A percentile compares a stretch with the other conserved stretches of the same genome.
These are phyloP conservation scores for Tetrao urogallus DNA, from an alignment of 2,113 vertebrate species.

Conservation along the genomic window DNA sequence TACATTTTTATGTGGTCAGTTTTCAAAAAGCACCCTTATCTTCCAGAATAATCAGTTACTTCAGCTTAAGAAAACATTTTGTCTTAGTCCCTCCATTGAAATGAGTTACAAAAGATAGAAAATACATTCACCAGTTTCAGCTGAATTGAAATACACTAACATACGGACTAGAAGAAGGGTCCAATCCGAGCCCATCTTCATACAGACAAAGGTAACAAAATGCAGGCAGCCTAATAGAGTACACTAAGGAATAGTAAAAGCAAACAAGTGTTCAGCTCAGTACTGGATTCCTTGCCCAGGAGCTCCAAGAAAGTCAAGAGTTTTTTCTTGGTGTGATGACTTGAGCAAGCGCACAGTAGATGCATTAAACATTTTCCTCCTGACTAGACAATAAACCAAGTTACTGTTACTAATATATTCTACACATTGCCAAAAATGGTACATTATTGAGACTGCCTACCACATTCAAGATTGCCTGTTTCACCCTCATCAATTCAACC, in stretches of 20 bases:
- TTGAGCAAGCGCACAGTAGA: not conserved
- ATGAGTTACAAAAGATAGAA: not conserved
- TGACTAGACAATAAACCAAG: not conserved
- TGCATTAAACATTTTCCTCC: not conserved
- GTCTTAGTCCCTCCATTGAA: not conserved
- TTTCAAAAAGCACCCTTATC: not conserved
- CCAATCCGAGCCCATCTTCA: not conserved
- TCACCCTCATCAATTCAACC: not conserved
- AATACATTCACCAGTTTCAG: not conserved
- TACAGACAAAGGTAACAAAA: not conserved
- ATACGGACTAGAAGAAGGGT: accelerated
- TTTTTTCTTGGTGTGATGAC: not conserved
- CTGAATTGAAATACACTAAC: not conserved
- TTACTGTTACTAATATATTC: not conserved
- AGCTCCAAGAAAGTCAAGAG: not conserved
- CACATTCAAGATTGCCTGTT: not conserved
- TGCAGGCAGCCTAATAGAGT: not conserved
- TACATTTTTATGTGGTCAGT: not conserved
- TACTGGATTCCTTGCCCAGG: not conserved
- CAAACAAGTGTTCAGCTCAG: not conserved
- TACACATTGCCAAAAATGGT: not conserved
- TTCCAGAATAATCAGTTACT: not conserved
- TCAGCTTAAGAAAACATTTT: not conserved
- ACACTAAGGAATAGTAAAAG: not conserved
- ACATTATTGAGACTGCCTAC: not conserved